phyloP scores from a whole-genome alignment of 2,113 vertebrate species.

The Solea senegalensis region DNA sequence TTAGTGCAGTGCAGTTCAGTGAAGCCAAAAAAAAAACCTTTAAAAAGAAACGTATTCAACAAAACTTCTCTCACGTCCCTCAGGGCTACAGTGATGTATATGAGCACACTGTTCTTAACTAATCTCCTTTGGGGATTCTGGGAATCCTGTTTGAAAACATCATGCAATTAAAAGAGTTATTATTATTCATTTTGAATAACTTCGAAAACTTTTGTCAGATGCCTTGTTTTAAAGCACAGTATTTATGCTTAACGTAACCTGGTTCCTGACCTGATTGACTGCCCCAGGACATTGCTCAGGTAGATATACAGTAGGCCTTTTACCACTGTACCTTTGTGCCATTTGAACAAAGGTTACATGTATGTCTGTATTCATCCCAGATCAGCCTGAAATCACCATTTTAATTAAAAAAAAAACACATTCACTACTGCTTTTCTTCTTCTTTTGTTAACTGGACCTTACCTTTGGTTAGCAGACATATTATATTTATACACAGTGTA shows the following conservation, averaged over 20 bases:
- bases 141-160: not conserved
- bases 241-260: too few relatives aligned
- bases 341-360: too few relatives aligned
- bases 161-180: conserved; percentile 9
- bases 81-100: conserved; percentile 18
- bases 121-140: conserved; percentile 12
- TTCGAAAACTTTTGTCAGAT: not conserved
- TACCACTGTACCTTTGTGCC: not conserved
- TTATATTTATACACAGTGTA: conserved; percentile 19
- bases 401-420: conserved; percentile 18
- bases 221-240: not conserved
- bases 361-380: conserved; percentile 29
- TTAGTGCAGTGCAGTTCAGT: not conserved
- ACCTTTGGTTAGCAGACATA: conserved; percentile 17
- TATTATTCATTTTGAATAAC: conserved; percentile 16
- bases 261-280: too few relatives aligned
- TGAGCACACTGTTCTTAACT: conserved; percentile 4
- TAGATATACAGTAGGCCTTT: too few relatives aligned
- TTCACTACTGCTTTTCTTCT: conserved; percentile 47
- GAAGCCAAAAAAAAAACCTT: not conserved
- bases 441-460: conserved; percentile 4
- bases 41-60: conserved; percentile 1
- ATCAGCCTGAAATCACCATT: conserved; percentile 50
- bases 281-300: too few relatives aligned
- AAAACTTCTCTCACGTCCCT: conserved; percentile 14